Conservation (phyloP, 2,113 vertebrate species). For the Chamaea fasciata region DNA sequence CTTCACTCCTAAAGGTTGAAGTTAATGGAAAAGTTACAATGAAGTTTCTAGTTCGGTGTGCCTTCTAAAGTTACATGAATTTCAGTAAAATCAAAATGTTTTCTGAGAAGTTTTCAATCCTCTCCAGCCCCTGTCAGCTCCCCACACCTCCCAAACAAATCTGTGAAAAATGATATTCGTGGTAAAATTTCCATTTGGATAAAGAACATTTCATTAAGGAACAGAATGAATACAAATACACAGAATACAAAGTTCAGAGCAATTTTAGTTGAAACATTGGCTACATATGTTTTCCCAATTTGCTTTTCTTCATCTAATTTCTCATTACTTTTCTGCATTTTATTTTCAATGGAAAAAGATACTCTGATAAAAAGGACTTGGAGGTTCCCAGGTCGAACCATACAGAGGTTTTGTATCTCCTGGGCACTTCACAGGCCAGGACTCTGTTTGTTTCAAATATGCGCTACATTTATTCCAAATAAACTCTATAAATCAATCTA, state of each 20-base stretch:
- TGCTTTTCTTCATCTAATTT: slow-evolving; percentile 2
- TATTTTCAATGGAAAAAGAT: not conserved
- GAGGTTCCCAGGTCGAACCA: not conserved
- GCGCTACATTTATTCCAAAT: slow-evolving; percentile 6
- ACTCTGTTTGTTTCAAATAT: slow-evolving; percentile 4
- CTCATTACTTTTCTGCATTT: not conserved
- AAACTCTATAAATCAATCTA: slow-evolving; percentile 1
- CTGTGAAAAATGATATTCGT: slow-evolving; percentile 43
- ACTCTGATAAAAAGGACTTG: not conserved
- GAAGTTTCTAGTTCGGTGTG: not conserved
- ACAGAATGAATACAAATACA: not conserved
- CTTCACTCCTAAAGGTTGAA: not conserved
- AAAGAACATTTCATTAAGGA: slow-evolving; percentile 21
- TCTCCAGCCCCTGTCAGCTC: slow-evolving; percentile 28
- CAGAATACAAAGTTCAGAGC: slow-evolving; percentile 1
- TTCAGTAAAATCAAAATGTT: slow-evolving; percentile 29
- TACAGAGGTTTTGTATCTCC: slow-evolving; percentile 1
- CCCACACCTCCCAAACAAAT: slow-evolving; percentile 18
- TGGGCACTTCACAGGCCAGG: not conserved
- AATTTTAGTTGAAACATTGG: not conserved
- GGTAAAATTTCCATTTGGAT: slow-evolving; percentile 56
- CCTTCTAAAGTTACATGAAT: not conserved
- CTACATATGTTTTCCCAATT: not conserved
- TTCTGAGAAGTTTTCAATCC: slow-evolving; percentile 36
- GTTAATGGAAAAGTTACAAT: slow-evolving; percentile 8